Conservation (phyloP, 2,888 invertebrate genomes). For the Andrena haemorrhoa region DNA sequence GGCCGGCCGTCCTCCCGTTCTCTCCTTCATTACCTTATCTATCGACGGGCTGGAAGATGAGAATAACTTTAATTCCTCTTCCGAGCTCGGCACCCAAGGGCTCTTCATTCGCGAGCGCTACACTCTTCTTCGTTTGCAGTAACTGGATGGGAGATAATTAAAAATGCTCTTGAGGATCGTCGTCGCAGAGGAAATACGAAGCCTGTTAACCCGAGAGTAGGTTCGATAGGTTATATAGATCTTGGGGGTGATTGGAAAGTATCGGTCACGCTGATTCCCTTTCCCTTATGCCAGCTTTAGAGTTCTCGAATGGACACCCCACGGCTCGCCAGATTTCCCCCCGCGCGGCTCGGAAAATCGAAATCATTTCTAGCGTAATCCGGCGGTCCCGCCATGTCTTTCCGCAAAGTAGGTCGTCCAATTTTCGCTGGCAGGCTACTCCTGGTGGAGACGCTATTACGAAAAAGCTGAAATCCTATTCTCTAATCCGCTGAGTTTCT, state of each 20-base stretch:
- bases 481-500: not conserved
- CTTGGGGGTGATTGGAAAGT: not conserved
- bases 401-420: slow-evolving; percentile 14
- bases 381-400: not conserved
- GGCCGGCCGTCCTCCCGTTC: not conserved
- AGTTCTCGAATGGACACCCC: not conserved
- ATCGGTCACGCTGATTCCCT: not conserved
- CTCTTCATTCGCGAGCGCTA: not conserved
- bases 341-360: not conserved
- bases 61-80: slow-evolving; percentile 24
- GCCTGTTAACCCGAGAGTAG: not conserved
- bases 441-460: not conserved
- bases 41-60: not conserved
- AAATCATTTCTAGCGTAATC: not conserved
- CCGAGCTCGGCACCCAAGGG: not conserved
- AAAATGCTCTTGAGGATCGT: not conserved
- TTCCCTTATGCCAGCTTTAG: not conserved
- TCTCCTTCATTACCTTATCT: slow-evolving; percentile 1
- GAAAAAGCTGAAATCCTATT: slow-evolving; percentile 3
- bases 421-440: not conserved
- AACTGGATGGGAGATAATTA: not conserved
- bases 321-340: not conserved
- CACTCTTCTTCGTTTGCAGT: not conserved
- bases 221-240: not conserved
- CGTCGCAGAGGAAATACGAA: not conserved